Evolutionary conservation across 2,113 vertebrate species (phyloP).

Genomic region (Trachemys scripta): DNA sequence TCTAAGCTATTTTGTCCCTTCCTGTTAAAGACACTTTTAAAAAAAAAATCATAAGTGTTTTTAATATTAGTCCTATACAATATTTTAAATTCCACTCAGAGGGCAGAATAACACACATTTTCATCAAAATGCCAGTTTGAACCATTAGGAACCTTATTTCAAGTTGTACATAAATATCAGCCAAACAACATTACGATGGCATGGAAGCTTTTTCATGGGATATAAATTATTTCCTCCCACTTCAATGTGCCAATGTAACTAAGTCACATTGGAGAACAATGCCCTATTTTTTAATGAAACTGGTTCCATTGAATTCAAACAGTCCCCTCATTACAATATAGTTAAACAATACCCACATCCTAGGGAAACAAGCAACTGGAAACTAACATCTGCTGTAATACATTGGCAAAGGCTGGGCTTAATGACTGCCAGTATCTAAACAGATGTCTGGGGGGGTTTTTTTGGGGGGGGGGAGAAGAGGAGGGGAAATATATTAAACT

Average conservation of each 20-base stretch:
- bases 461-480: not conserved
- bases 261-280: constrained; percentile 22
- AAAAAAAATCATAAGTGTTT: not conserved
- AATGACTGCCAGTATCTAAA: constrained; percentile 35
- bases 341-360: constrained; percentile 64
- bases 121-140: not conserved
- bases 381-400: constrained; percentile 66
- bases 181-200: constrained; percentile 2
- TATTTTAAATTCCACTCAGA: not conserved
- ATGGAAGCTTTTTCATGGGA: constrained; percentile 45
- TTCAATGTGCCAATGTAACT: constrained; percentile 54
- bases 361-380: constrained; percentile 54
- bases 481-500: not conserved
- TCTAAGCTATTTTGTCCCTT: constrained; percentile 35
- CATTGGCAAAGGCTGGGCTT: constrained; percentile 41
- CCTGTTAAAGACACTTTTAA: not conserved
- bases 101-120: not conserved
- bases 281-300: constrained; percentile 66
- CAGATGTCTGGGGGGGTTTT: constrained; percentile 52
- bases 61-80: not conserved
- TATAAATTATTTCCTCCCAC: constrained; percentile 26
- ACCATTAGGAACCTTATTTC: not conserved
- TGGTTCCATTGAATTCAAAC: constrained; percentile 54
- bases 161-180: constrained; percentile 21
- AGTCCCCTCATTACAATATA: constrained; percentile 52